Evolutionary conservation across 2,888 invertebrate species (phyloP), one percentile per base, ranked within the genome.

Genomic region (Oscheius sp.): DNA sequence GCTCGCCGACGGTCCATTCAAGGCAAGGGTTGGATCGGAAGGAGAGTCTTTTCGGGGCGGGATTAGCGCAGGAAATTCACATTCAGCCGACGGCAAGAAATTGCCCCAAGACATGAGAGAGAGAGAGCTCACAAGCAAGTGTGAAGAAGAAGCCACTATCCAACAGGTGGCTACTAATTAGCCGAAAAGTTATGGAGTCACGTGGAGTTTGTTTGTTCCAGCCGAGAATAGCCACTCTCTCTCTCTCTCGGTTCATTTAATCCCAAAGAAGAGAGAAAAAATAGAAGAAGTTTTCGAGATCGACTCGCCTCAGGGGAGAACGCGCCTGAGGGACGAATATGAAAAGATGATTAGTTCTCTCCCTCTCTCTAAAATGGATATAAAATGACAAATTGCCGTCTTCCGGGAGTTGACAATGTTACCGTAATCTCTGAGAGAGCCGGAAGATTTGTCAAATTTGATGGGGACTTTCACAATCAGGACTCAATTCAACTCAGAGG

Each of bases 1-100:
- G 61, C 61, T 12, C 61, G 61, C 25, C 61, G 61, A 61, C 61
- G 61, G 61, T 61, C 61, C 61, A 61, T 61, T 31, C 48, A 17
- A 34, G 33, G 34, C 23, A 48, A 46, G 48, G 23, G 34, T 17
- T n/a, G 31, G 50, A 55, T 8, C 33, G 55, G 17, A 31, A 25
- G 58, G 17, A 53, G 17, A 20, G 57, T 37, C 39, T 34, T 25
- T 37, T 52, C 55, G 33, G 61, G 61, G 61, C 61, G 61, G 61
- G 61, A 61, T 61, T 61, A 61, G 29, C 42, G 27, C 27, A 25
- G 55, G 61, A 61, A 61, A 61, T 55, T 55, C 55, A 55, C 55
- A 55, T 61, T 45, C 45, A n/a, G 61, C 61, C 61, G 57, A 57
- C 57, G 57, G 57, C 57, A 61, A 45, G 61, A 20, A 25, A 33